Evolutionary conservation across 2,113 vertebrate species (phyloP), one percentile per base, ranked within the genome.

Genomic region (Ammodytes marinus): DNA sequence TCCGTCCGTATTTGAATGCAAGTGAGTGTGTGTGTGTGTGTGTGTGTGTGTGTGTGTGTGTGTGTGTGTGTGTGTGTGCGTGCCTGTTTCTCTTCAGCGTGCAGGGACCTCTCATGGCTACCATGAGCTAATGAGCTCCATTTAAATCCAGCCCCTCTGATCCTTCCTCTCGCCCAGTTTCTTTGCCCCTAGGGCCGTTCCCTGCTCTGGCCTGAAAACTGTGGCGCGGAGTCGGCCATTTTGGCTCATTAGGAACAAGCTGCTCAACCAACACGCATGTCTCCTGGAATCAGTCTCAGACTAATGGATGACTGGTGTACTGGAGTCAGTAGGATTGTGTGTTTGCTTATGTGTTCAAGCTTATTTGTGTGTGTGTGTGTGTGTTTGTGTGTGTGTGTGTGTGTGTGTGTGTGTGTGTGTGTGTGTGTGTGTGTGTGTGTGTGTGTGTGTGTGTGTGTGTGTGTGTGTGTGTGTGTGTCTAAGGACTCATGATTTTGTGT

Each of bases 101-200:
- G 83, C 85, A 79, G 91, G 87, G 92, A 91, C 79, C 81, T 92
- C 85, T 90, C 76, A 84, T 70, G 78, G 85, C 88, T 90, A 92
- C 88, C 80, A 60, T 45, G 74, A 85, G 91, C 87, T 94, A 94
- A 94, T 93, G 91, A 93, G 91, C 91, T 92, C 91, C 93, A 93
- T 93, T 94, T 93, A 93, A 92, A 93, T 88, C 82, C 89, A 90
- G 88, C 88, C 89, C 89, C 80, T 91, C 88, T 86, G 88, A 94
- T 93, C 86, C 91, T 72, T 90, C 65, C 85, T 77, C 86, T 94
- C 90, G 82, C 92, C 91, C 91, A 91, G 89, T 92, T 94, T 92
- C 88, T 87, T 80, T 80, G 92, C 90, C 91, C 89, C 88, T 79
- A 72, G 91, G 91, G 90, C 90, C 63, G 2, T 77, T 89, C 79